Evolutionary conservation across 1,140 invertebrate species (phyloP), one percentile per base, ranked within the genome.

Genomic region (Mercenaria mercenaria): DNA sequence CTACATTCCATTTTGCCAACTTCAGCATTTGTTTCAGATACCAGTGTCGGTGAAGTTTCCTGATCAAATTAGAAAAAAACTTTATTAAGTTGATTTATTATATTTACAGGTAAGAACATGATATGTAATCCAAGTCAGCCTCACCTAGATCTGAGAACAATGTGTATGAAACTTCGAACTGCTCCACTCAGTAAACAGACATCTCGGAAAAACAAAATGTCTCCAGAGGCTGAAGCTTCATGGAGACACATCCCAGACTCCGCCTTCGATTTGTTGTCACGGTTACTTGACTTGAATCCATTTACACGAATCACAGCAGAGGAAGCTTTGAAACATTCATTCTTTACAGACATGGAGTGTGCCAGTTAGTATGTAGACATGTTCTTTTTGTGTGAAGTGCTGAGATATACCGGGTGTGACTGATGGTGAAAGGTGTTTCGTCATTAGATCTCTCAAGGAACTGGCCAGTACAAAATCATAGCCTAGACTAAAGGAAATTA

Each of bases 61-160:
- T n/a, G n/a, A n/a, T n/a, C n/a, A n/a, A n/a, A n/a, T n/a, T n/a
- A n/a, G n/a, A n/a, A n/a, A n/a, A n/a, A n/a, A n/a, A n/a, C n/a
- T n/a, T n/a, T n/a, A n/a, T n/a, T n/a, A n/a, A 47, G 15, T 47
- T 47, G 43, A 47, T 47, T 47, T 47, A 47, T 47, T 47, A 47
- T 72, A n/a, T 80, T 61, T 93, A 93, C 92, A 96, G 96, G 96
- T 39, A 97, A 97, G 90, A 94, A 96, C 92, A 92, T 97, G 18
- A 96, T 96, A 3, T 96, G 97, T 50, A 97, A 96, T 92, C 96
- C 97, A 85, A 93, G 95, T 0, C 96, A 95, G 8, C 94, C 95
- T 81, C 95, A 96, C 3, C 69, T 97, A 0, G 96, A 97, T 92
- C 88, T 97, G 26, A 89, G 92, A 61, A 90, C 59, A 11, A 81